Conservation (phyloP, 1,140 invertebrate genomes). For the Dreissena rostriformis region DNA sequence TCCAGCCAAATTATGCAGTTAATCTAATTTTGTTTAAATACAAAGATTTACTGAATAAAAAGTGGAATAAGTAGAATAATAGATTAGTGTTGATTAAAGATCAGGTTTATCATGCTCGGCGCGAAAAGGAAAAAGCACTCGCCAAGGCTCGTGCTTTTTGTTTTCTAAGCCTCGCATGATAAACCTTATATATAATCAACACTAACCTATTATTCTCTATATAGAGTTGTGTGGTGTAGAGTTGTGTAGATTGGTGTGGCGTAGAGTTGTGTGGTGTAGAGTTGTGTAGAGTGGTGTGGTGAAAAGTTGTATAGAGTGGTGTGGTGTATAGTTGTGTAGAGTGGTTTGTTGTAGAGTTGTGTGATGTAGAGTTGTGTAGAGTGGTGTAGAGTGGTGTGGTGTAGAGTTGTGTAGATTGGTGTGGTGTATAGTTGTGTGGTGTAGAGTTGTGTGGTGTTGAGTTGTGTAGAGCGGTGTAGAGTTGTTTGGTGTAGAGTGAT, state of each 20-base stretch:
- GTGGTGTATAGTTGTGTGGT: slow-evolving; percentile 11
- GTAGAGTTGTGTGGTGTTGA: background rate
- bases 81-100: too few species aligned
- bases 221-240: background rate
- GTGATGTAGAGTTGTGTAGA: slow-evolving; percentile 10
- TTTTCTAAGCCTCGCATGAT: too few species aligned
- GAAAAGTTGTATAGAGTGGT: background rate
- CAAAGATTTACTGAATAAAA: too few species aligned
- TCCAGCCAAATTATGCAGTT: too few species aligned
- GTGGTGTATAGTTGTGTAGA: slow-evolving; percentile 20
- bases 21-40: too few species aligned
- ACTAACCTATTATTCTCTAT: background rate
- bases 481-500: background rate
- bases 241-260: background rate
- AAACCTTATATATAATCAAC: too few species aligned
- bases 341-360: slow-evolving; percentile 5
- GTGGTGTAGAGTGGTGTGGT: slow-evolving; percentile 10
- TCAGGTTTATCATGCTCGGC: too few species aligned
- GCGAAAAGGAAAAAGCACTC: too few species aligned
- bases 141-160: too few species aligned
- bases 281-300: background rate
- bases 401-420: slow-evolving; percentile 2
- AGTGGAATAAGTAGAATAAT: too few species aligned
- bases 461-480: background rate
- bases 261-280: background rate